These are phyloP conservation scores for Hippocampus barbouri DNA, from an alignment of 2,113 vertebrate species.

Conservation along the genomic window DNA sequence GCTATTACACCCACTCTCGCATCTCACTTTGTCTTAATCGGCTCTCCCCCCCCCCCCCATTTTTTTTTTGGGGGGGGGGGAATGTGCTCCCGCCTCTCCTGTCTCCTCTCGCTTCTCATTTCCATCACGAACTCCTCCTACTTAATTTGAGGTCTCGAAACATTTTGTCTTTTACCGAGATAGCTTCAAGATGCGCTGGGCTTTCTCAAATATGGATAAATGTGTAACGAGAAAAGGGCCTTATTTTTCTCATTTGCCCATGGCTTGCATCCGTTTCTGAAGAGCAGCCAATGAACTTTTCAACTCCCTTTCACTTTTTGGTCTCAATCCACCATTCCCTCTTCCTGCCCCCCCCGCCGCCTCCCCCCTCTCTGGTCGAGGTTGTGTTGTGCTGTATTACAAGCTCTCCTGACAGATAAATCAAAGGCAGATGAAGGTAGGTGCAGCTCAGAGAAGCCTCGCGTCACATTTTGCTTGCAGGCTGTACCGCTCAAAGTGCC, in stretches of 20 bases:
- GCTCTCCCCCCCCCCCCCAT: too few relatives aligned
- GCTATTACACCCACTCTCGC: background rate
- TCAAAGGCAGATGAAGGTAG: conserved; percentile 47
- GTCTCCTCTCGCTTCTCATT: background rate
- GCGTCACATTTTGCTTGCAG: conserved; percentile 9
- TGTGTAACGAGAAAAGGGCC: too few relatives aligned
- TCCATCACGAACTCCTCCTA: background rate
- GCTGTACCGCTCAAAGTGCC: background rate
- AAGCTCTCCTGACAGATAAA: conserved; percentile 44
- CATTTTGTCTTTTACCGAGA: background rate
- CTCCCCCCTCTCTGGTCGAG: background rate
- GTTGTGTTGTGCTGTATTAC: conserved; percentile 33
- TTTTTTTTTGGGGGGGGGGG: background rate
- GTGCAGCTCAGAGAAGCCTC: conserved; percentile 18
- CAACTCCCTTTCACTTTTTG: background rate
- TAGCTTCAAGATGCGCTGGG: too few relatives aligned
- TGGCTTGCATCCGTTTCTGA: background rate
- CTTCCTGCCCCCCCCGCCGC: background rate
- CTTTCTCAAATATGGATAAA: background rate
- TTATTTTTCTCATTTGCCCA: background rate
- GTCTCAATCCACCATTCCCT: background rate
- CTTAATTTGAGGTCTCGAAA: background rate
- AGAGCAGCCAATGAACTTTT: conserved; percentile 2
- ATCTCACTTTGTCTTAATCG: conserved; percentile 3
- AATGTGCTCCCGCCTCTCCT: background rate